Conservation (phyloP, 2,113 vertebrate genomes). For the Balaenoptera acutorostrata region DNA sequence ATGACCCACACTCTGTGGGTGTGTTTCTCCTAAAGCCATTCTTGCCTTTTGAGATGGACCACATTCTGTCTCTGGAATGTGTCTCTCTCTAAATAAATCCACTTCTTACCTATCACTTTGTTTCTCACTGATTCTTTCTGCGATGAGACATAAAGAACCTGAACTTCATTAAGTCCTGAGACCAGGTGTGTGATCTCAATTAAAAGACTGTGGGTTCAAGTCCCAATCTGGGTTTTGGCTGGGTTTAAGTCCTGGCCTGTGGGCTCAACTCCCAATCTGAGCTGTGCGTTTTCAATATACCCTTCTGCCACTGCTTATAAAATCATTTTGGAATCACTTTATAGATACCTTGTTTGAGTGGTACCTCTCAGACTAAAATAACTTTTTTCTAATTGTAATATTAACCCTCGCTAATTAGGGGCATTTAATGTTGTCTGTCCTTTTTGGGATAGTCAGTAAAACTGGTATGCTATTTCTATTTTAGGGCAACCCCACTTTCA, state of each 20-base stretch:
- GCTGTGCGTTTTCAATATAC: neutral
- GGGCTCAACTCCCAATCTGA: neutral
- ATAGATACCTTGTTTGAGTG: neutral
- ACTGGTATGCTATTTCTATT: conserved; percentile 56
- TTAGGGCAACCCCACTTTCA: conserved; percentile 44
- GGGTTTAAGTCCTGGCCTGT: neutral
- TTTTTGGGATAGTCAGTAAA: conserved; percentile 32
- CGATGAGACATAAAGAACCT: neutral
- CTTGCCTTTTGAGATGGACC: neutral
- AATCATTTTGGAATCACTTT: conserved; percentile 12
- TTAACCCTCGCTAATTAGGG: neutral
- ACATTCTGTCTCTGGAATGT: neutral
- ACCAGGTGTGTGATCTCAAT: neutral
- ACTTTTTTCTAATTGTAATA: neutral
- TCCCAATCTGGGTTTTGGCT: neutral
- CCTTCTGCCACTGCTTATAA: neutral
- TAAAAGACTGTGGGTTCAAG: neutral
- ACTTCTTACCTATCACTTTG: neutral
- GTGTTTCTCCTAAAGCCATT: neutral
- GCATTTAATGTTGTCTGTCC: neutral
- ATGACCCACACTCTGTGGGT: neutral
- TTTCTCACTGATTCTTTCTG: neutral
- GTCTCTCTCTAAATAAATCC: neutral
- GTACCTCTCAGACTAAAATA: neutral
- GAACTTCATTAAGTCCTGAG: neutral